Base-by-base conservation (phyloP, 2,113 vertebrate genomes). In the Trochalopteron elliotii region DNA sequence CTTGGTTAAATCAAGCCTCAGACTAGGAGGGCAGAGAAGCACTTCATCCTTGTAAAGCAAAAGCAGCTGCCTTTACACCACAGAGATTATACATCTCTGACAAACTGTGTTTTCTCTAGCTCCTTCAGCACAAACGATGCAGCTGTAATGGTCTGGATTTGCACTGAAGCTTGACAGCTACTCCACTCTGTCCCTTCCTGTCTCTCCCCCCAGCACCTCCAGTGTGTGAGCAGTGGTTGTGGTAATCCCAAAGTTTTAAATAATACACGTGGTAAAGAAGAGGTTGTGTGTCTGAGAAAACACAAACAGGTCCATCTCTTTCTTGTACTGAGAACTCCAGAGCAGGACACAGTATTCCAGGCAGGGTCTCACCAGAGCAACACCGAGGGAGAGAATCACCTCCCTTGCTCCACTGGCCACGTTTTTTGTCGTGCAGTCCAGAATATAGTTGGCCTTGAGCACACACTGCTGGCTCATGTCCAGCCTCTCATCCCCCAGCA, bases 401-500 rank as follows among this genome's bases (percentile, higher is more conserved):
- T 67, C 18, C 47, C 47, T 28, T 5, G 6, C 9, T 12, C 15
- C 15, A 10, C 47, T 68, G 53, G 21, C n/a, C 42, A 68, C 0
- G 0, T 19, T 87, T 21, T 31, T 55, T 27, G 9, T 45, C 15
- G 20, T 12, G 49, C 12, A 45, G 37, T 15, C 42, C 59, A 79
- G 44, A 60, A 25, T 4, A 17, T 0, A 9, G 12, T 1, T 42
- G n/a, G 39, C 44, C 15, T 42, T 50, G 31, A 74, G 44, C 1
- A 1, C 23, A 53, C 20, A 31, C 7, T n/a, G 14, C 11, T 18
- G 2, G 23, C 9, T 83, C 61, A 15, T 5, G 35, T 23, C 40
- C 65, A 72, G 47, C 44, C 67, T 53, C 65, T 47, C 39, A 47
- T 23, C 9, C 16, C 33, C 13, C n/a, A 60, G 35, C 9, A 70